A percentile compares a stretch with the other conserved stretches of the same genome.
Evolutionary conservation across 2,888 invertebrate genomes (phyloP).

Genomic region (Conops quadrifasciatus): DNA sequence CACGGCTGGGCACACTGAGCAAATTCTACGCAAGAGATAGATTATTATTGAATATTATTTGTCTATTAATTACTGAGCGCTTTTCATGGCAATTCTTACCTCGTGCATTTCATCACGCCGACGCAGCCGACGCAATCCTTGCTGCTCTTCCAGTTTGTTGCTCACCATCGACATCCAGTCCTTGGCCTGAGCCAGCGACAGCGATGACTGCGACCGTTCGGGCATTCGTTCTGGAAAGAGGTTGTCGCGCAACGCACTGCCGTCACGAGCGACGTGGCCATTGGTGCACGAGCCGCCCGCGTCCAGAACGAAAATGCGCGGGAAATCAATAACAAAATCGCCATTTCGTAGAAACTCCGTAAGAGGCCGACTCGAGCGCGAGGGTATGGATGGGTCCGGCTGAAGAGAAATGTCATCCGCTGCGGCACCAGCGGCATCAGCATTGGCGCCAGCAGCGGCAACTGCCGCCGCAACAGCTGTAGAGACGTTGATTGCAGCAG

Average conservation of each 20-base stretch:
- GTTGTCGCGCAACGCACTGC: slow-evolving; percentile 49
- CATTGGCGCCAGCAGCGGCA: not conserved
- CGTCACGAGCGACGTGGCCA: slow-evolving; percentile 14
- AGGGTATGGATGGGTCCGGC: too few species aligned
- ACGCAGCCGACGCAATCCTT: slow-evolving; percentile 50
- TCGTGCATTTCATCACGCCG: slow-evolving; percentile 57
- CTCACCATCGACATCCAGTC: slow-evolving; percentile 54
- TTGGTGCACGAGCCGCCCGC: slow-evolving; percentile 43
- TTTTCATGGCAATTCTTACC: slow-evolving; percentile 39
- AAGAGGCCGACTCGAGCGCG: slow-evolving; percentile 44
- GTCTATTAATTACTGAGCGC: not conserved
- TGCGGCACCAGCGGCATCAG: slow-evolving; percentile 12
- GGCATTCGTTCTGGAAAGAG: slow-evolving; percentile 53
- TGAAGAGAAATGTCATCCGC: not conserved
- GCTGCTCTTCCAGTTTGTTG: slow-evolving; percentile 60
- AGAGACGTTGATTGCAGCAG: slow-evolving; percentile 46
- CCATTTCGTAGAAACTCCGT: slow-evolving; percentile 56
- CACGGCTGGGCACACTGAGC: slow-evolving; percentile 48
- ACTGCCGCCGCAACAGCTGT: slow-evolving; percentile 6
- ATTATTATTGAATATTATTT: not conserved
- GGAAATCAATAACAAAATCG: slow-evolving; percentile 59
- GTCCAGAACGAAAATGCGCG: slow-evolving; percentile 56
- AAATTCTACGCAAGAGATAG: slow-evolving; percentile 49
- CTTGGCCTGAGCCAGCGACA: slow-evolving; percentile 55
- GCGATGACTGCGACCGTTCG: slow-evolving; percentile 61